Conservation (phyloP, 2,888 invertebrate genomes). For the Polyommatus icarus region DNA sequence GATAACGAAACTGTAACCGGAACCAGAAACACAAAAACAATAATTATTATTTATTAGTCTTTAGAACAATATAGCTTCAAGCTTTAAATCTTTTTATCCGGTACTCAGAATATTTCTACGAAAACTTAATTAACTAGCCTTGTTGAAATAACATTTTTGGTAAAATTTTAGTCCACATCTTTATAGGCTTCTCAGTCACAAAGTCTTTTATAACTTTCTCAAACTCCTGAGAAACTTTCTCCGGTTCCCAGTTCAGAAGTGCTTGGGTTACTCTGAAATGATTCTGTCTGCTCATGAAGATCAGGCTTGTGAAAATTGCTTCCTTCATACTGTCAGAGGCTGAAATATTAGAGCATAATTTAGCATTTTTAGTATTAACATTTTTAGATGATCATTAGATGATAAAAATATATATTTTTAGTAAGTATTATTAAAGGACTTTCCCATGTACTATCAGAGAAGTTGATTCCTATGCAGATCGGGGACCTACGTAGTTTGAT, state of each 20-base stretch:
- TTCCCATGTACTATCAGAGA: too few relatives aligned
- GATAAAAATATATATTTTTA: too few relatives aligned
- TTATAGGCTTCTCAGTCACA: conserved; percentile 56
- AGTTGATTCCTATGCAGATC: too few relatives aligned
- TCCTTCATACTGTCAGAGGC: conserved; percentile 59
- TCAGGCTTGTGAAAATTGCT: conserved; percentile 62
- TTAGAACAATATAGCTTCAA: not conserved
- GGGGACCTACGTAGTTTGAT: too few relatives aligned
- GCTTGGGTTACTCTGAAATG: conserved; percentile 50
- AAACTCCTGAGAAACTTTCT: conserved; percentile 53
- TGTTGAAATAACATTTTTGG: conserved; percentile 41
- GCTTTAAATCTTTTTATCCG: not conserved
- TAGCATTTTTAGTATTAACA: not conserved
- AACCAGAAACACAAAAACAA: too few relatives aligned
- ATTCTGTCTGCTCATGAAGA: conserved; percentile 60
- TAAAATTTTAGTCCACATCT: conserved; percentile 56
- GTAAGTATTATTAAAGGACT: too few relatives aligned
- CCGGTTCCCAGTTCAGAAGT: conserved; percentile 59
- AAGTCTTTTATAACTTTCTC: conserved; percentile 53
- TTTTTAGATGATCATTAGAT: too few relatives aligned
- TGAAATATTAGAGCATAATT: conserved; percentile 48
- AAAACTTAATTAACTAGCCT: not conserved
- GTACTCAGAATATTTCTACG: not conserved
- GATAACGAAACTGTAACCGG: too few relatives aligned
- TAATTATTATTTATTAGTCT: too few relatives aligned